phyloP scores from a whole-genome alignment of 2,113 vertebrate genomes.

The Marcusenius ussheri region DNA sequence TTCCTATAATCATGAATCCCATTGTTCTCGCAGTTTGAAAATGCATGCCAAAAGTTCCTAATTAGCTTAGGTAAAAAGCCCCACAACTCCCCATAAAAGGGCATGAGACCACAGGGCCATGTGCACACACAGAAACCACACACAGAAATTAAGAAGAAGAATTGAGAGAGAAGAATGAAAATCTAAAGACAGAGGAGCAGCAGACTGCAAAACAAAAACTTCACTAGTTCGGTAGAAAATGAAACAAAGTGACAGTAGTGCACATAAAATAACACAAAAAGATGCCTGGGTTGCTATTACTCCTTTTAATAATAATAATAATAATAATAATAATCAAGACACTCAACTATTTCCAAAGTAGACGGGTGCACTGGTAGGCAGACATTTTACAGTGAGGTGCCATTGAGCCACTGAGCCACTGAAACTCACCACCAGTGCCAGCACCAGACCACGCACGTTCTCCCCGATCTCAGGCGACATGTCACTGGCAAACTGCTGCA shows the following conservation, averaged over 20 bases:
- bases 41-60: not conserved
- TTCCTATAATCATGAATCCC: not conserved
- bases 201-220: not conserved
- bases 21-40: not conserved
- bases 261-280: not conserved
- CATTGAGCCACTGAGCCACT: not conserved
- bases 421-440: conserved; percentile 82
- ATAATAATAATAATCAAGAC: too few relatives aligned
- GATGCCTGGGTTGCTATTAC: not conserved
- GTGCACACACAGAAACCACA: not conserved
- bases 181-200: not conserved
- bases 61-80: not conserved
- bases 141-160: not conserved
- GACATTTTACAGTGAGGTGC: not conserved
- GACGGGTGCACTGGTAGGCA: not conserved
- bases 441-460: conserved; percentile 86
- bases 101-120: not conserved
- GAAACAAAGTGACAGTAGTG: not conserved
- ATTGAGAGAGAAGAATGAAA: not conserved
- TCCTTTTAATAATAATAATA: not conserved
- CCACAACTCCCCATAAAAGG: not conserved
- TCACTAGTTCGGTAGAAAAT: not conserved
- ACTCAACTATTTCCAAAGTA: not conserved
- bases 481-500: conserved; percentile 97
- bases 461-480: conserved; percentile 97